phyloP scores from a whole-genome alignment of 2,888 invertebrate genomes.

The Augochlorella aurata region DNA sequence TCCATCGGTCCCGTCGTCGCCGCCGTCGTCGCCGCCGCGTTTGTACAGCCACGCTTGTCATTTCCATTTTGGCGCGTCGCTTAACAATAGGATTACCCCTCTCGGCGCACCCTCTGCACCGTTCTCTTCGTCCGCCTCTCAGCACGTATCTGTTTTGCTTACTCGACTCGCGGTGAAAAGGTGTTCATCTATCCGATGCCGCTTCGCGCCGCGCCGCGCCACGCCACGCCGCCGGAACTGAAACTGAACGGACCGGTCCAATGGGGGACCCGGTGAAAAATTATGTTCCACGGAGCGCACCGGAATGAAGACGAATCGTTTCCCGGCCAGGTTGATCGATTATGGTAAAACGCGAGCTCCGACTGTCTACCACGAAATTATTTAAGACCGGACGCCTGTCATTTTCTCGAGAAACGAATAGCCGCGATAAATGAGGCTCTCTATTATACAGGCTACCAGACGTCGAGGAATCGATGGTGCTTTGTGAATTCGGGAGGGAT shows the following conservation, averaged over 20 bases:
- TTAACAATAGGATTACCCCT: slow-evolving; percentile 51
- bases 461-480: not conserved
- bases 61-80: slow-evolving; percentile 46
- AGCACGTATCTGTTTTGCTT: slow-evolving; percentile 50
- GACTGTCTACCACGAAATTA: slow-evolving; percentile 6
- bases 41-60: slow-evolving; percentile 52
- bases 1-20: slow-evolving; percentile 31
- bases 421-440: not conserved
- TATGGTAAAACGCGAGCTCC: slow-evolving; percentile 11
- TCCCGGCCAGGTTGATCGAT: slow-evolving; percentile 19
- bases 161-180: slow-evolving; percentile 7
- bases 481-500: not conserved
- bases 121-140: slow-evolving; percentile 44
- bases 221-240: not conserved
- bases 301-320: slow-evolving; percentile 30
- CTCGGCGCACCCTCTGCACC: slow-evolving; percentile 26
- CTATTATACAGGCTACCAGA: not conserved
- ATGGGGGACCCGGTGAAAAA: slow-evolving; percentile 12
- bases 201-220: too few relatives aligned
- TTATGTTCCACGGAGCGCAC: slow-evolving; percentile 10
- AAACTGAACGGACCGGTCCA: not conserved
- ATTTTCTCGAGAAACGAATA: not conserved
- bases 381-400: slow-evolving; percentile 13
- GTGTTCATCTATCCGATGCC: not conserved
- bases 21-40: slow-evolving; percentile 20